phyloP scores from a whole-genome alignment of 2,113 vertebrate genomes.

The Deroptyus accipitrinus region DNA sequence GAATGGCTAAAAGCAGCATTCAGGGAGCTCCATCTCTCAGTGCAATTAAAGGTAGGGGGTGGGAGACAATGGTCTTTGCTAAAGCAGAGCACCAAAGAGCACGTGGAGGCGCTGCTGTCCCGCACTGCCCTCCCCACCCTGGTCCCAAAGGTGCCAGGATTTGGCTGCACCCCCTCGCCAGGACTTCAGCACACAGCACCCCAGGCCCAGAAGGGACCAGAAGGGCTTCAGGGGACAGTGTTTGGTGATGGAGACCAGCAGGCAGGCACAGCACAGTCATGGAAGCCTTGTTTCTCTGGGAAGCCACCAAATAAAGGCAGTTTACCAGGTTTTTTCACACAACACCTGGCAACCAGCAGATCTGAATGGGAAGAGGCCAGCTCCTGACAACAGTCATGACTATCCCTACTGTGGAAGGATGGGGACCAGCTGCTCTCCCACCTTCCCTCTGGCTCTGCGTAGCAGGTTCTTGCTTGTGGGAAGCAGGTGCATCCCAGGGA shows the following conservation, averaged over 20 bases:
- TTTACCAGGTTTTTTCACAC: neutral
- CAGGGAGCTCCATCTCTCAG: neutral
- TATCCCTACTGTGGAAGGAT: neutral
- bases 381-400: neutral
- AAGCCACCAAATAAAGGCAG: neutral
- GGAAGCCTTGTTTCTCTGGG: neutral
- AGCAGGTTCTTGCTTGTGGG: neutral
- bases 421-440: neutral
- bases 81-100: neutral
- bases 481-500: neutral
- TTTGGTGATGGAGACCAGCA: neutral
- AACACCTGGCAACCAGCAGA: neutral
- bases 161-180: rapidly evolving
- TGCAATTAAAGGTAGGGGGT: neutral
- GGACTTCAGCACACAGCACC: neutral
- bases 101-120: neutral
- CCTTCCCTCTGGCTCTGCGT: no score
- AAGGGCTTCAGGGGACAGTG: neutral
- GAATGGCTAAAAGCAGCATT: neutral
- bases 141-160: neutral
- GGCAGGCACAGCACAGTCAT: neutral
- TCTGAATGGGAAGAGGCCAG: neutral
- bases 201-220: neutral
- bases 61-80: rapidly evolving
- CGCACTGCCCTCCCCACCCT: no score